Base-by-base conservation (phyloP, 2,888 invertebrate species). In the Ariolimax columbianus region DNA sequence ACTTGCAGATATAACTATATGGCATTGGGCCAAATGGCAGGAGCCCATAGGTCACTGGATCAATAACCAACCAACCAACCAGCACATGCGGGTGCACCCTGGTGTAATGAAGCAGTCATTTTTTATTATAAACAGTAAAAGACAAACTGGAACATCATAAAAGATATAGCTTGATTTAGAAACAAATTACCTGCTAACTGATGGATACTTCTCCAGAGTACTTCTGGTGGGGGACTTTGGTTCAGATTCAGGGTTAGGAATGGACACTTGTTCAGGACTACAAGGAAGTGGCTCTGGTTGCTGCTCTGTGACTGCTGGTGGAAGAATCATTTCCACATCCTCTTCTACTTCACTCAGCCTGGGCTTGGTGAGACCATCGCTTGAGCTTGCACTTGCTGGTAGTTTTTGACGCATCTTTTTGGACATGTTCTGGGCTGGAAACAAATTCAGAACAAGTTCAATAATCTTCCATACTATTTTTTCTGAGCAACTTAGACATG, bases 171-270 rank as follows among this genome's bases (percentile, higher is more conserved):
- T n/a, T n/a, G n/a, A n/a, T n/a, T n/a, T 40, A 72, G 6, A 40
- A 40, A 14, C 30, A 47, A 75, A n/a, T n/a, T 40, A 84, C 68
- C 87, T 87, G 80, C 82, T 84, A 7, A 87, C 78, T 51, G 87
- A 87, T 59, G 86, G 75, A 36, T 83, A 70, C 68, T 88, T 88
- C 79, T 86, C 85, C 78, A 86, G 79, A 38, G 80, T 83, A 55
- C 3, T 23, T 55, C 81, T 84, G 6, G 68, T 79, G 9, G 87
- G 85, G 2, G 87, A 87, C 86, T 51, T 86, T 70, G 68, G 43
- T 77, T 80, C 87, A 77, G 55, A 59, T 40, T 75, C 83, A 83
- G 81, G 68, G 23, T 2, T 17, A 36, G 36, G 26, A 59, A 17
- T 75, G 43, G 73, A 17, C 14, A 43, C 73, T n/a, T 75, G 73